Conservation (phyloP, 2,888 invertebrate species). For the Conus canariensis region DNA sequence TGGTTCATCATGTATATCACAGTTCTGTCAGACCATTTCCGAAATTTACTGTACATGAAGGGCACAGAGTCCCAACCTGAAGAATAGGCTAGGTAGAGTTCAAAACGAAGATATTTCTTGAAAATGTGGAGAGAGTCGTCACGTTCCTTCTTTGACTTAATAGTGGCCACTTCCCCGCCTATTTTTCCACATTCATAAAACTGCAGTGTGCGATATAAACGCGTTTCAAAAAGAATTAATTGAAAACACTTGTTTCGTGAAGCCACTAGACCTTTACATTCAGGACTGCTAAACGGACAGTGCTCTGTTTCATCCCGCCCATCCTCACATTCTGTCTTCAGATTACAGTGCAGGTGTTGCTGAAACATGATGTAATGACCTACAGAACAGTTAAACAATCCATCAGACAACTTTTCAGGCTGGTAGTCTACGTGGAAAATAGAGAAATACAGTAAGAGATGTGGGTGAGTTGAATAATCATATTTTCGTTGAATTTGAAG, state of each 20-base stretch:
- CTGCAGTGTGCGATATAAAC: not conserved
- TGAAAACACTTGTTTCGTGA: not conserved
- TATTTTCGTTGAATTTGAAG: not conserved
- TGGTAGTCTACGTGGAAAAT: not conserved
- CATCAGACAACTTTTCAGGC: not conserved
- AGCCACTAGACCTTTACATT: not conserved
- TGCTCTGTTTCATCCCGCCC: not conserved
- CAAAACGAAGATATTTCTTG: no score
- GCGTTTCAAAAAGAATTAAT: no score
- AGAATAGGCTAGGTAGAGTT: not conserved
- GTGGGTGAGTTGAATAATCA: not conserved
- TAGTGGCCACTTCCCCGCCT: not conserved
- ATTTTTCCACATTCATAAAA: not conserved
- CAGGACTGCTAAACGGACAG: not conserved
- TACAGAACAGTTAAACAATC: constrained; percentile 12
- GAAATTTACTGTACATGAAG: not conserved
- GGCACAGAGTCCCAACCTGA: not conserved
- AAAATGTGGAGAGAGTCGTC: not conserved
- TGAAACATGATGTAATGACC: not conserved
- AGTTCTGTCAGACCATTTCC: not conserved
- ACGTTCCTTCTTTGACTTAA: not conserved
- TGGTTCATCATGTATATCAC: not conserved
- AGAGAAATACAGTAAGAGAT: not conserved
- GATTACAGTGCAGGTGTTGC: not conserved
- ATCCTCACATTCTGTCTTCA: not conserved